Conservation (phyloP, 2,797 vertebrate genomes). For the Cyclura pinguis region DNA sequence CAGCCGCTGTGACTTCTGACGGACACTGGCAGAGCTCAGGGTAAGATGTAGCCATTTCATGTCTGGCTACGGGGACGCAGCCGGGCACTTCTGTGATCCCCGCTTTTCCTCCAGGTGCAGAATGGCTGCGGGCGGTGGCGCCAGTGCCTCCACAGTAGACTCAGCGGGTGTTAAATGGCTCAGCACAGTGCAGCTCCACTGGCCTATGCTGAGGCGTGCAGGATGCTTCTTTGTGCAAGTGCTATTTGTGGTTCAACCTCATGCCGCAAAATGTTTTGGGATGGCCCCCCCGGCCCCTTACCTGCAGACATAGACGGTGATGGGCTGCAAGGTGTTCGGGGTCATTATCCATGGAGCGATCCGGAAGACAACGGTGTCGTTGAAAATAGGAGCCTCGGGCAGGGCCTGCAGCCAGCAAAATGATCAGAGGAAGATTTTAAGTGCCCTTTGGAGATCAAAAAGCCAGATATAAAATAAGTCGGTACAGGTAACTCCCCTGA, state of each 20-base stretch:
- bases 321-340: constrained; percentile 86
- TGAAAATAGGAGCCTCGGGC: constrained; percentile 88
- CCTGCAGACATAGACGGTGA: constrained; percentile 90
- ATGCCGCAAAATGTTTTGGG: not conserved
- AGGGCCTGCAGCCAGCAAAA: constrained; percentile 69
- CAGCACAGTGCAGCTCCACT: no score
- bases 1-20: no score
- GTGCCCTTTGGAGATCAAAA: not conserved
- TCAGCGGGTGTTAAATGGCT: no score
- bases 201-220: not conserved
- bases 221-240: not conserved
- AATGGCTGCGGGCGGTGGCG: no score
- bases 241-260: not conserved
- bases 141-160: no score
- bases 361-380: constrained; percentile 86
- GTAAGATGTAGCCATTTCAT: no score
- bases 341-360: constrained; percentile 96
- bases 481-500: not conserved
- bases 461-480: not conserved
- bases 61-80: no score
- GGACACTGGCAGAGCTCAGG: no score
- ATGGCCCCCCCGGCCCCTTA: constrained; percentile 45
- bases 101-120: no score
- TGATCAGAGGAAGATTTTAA: not conserved
- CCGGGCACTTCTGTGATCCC: no score